Evolutionary conservation across 2,113 vertebrate genomes (phyloP), one percentile per base, ranked within the genome.

Genomic region (Girardinichthys multiradiatus): DNA sequence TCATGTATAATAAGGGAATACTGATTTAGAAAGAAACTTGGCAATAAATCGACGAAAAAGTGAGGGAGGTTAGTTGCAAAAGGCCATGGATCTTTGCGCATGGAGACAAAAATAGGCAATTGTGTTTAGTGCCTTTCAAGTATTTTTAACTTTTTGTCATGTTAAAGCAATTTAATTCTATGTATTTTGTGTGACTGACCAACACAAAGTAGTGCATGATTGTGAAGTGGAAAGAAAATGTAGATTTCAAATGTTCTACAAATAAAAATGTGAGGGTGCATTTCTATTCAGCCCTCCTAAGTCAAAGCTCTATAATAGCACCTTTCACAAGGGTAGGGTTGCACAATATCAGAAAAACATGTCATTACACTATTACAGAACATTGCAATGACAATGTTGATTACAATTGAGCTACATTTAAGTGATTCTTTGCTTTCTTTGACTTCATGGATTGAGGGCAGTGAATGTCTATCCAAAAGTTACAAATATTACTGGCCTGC

Each of bases 1-100:
- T 54, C 26, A 57, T 71, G 71, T 42, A 51, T 8, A 60, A 80
- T 57, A 31, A 79, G 63, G 72, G 81, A 27, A 45, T 30, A 13
- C 13, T 5, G 45, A 78, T 85, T 77, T 69, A 58, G 19, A 58
- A 65, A 14, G 0, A 17, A 35, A 15, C 29, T 35, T 64, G 39
- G 0, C 1, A 72, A 64, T 80, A 24, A 77, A 54, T 86, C 57
- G 79, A 7, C 57, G 37, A 51, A 48, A 72, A 73, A 54, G 74
- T 68, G 75, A 76, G 45, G 59, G n/a, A 60, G 70, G 79, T 63
- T 35, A 58, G 57, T 21, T 28, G 21, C n/a, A 48, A 51, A 21
- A 24, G 35, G 65, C 28, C 17, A 33, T 81, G 48, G 80, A 86
- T 84, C 45, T 77, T 10, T 4, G 1, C 37, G 24, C 17, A 63